Evolutionary conservation across 2,113 vertebrate species (phyloP), one percentile per base, ranked within the genome.

Genomic region (Zosterops hypoxanthus): DNA sequence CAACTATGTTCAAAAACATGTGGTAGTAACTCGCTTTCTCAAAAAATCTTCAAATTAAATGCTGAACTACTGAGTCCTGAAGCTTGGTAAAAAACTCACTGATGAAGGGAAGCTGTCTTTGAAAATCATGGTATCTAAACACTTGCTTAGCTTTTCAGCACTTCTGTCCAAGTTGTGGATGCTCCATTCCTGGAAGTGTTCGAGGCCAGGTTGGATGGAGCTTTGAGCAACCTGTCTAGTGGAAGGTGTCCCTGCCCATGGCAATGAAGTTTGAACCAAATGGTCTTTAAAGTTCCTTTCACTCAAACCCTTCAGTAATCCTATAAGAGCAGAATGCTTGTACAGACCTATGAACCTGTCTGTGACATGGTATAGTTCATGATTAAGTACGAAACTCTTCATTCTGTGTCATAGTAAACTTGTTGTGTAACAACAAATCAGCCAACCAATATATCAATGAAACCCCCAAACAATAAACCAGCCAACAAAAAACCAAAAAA

Each of bases 181-280:
- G 3, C 1, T 6, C 6, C 8, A 1, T 39, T 3, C 13, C 5
- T 39, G 36, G 4, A 41, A 26, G 4, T 20, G 11, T 44, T 76
- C 42, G 57, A 56, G 24, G 14, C 2, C 2, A 33, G 11, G 1
- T 1, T 80, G 11, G 8, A 47, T 28, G 10, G 3, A n/a, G 4
- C 14, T 94, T 66, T 57, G 21, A 44, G 31, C 31, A 86, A 23
- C 7, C 9, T 57, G 1, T 28, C 8, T 44, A 46, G 5, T 15
- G 23, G 12, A 44, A 29, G 7, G 3, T 57, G 10, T 18, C 20
- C 5, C 17, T 81, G 23, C 3, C 11, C 8, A 15, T 3, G 4
- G 12, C 20, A 49, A 7, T 2, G 5, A 9, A 12, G 9, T n/a
- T 55, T 34, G 18, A 81, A 50, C 6, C 6, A 36, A 34, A 31